phyloP scores from a whole-genome alignment of 2,797 vertebrate genomes.

The Catostomus latipinnis region DNA sequence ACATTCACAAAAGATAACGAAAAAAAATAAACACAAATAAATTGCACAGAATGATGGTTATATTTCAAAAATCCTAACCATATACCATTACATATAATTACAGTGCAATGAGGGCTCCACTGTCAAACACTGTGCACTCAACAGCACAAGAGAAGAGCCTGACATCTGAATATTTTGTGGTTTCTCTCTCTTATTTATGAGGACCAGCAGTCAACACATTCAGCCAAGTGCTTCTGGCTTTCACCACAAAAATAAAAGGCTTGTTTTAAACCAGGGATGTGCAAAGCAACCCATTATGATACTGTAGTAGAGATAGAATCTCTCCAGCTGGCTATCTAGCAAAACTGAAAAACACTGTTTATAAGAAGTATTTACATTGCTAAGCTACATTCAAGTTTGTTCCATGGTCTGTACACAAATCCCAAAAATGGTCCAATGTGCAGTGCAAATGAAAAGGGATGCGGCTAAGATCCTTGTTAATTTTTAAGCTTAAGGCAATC shows the following conservation, averaged over 20 bases:
- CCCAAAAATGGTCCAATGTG: neutral
- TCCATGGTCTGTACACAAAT: neutral
- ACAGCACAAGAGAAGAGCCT: slow-evolving; percentile 13
- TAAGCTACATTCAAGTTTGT: neutral
- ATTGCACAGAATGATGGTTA: neutral
- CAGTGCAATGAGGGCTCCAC: neutral
- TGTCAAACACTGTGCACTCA: slow-evolving; percentile 24
- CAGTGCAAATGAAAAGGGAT: neutral
- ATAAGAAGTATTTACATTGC: too few species aligned
- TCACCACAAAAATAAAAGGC: slow-evolving; percentile 3
- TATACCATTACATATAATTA: slow-evolving; percentile 32
- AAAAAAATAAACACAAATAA: slow-evolving; percentile 14
- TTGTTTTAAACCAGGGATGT: neutral
- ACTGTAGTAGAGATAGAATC: too few species aligned
- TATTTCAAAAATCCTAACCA: slow-evolving; percentile 16
- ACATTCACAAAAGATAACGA: slow-evolving; percentile 1
- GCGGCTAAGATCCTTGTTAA: neutral
- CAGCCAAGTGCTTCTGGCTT: slow-evolving; percentile 22
- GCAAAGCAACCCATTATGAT: too few species aligned
- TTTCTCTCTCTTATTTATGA: slow-evolving; percentile 18
- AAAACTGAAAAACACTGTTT: too few species aligned
- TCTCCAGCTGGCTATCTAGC: too few species aligned
- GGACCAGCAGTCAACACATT: slow-evolving; percentile 15
- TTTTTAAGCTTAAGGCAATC: neutral
- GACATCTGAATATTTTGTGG: slow-evolving; percentile 10